Evolutionary conservation across 2,888 invertebrate genomes (phyloP).

Genomic region (Dexiosoma caninum): DNA sequence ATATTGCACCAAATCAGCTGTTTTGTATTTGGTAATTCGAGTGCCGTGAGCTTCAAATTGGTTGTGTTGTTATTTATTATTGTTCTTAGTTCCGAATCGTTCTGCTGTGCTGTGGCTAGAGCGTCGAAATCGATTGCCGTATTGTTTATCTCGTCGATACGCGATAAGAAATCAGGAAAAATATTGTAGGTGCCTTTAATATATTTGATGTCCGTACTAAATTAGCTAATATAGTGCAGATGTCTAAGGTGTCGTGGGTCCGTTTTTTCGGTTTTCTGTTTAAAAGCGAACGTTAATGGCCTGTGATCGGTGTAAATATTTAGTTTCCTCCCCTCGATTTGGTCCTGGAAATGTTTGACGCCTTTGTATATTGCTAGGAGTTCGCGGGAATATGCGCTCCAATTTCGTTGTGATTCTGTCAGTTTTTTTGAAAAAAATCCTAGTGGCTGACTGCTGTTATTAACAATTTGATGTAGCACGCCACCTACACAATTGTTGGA

Average conservation of each 20-base stretch:
- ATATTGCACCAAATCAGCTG: too few relatives aligned
- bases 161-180: neutral
- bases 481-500: constrained; percentile 48
- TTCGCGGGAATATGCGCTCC: constrained; percentile 6
- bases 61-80: neutral
- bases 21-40: too few relatives aligned
- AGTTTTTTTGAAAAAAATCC: constrained; percentile 29
- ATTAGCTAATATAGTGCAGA: neutral
- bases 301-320: neutral
- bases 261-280: neutral
- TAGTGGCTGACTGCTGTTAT: constrained; percentile 36
- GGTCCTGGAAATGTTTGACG: neutral
- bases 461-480: constrained; percentile 42
- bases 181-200: neutral
- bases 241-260: neutral
- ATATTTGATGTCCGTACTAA: neutral
- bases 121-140: neutral
- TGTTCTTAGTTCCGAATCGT: neutral
- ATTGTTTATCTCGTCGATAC: neutral
- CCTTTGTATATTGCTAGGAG: neutral
- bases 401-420: neutral
- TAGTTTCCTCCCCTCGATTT: neutral
- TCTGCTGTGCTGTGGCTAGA: neutral
- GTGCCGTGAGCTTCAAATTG: too few relatives aligned
- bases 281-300: constrained; percentile 6